phyloP scores from a whole-genome alignment of 2,113 vertebrate genomes.

The Panurus biarmicus region DNA sequence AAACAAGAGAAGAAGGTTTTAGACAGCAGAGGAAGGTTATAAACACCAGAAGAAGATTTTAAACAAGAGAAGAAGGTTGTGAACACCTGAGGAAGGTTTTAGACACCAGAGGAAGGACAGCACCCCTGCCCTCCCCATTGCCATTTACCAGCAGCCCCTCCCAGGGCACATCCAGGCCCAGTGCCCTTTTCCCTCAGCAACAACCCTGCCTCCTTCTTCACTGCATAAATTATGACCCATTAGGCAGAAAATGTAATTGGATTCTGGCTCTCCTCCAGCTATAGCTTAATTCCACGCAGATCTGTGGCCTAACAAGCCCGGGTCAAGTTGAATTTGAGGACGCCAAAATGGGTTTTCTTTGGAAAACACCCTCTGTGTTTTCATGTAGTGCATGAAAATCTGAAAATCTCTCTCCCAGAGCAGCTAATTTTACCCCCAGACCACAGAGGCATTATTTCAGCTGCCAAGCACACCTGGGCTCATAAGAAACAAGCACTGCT shows the following conservation, averaged over 20 bases:
- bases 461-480: neutral
- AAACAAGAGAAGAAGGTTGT: neutral
- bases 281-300: neutral
- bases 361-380: neutral
- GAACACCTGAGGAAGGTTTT: neutral
- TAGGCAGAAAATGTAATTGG: constrained; percentile 13
- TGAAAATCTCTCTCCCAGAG: neutral
- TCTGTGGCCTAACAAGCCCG: neutral
- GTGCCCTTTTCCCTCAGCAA: neutral
- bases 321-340: constrained; percentile 39
- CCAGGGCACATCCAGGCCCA: neutral
- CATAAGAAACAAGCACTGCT: neutral
- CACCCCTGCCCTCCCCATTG: neutral
- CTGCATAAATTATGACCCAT: constrained; percentile 15
- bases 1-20: neutral
- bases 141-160: neutral
- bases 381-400: neutral
- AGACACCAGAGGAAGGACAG: neutral
- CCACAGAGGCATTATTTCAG: neutral
- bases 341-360: neutral
- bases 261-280: constrained; percentile 17
- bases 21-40: neutral
- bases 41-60: neutral
- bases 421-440: neutral
- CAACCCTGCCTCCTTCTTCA: neutral